Base-by-base conservation (phyloP, 2,888 invertebrate species). In the Leptodirus hochenwartii region DNA sequence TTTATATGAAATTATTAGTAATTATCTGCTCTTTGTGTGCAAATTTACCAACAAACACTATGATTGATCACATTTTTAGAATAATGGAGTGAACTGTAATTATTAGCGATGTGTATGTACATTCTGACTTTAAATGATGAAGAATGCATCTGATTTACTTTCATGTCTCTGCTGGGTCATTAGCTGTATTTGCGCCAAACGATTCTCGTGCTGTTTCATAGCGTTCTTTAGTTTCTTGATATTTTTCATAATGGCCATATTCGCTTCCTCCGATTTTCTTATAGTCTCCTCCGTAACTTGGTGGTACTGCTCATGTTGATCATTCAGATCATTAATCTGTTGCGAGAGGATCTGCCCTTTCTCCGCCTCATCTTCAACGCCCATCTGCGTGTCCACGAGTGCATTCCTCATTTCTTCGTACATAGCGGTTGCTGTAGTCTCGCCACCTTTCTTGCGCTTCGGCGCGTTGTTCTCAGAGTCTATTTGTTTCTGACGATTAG, bases 361-460 rank as follows among this genome's bases (percentile, higher is more conserved):
- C 15, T 46, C 47, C 1, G 54, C 51, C 35, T 56, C 55, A 30
- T 51, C 47, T 40, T 54, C 55, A 4, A 54, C 54, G 28, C 43
- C 41, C 33, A 43, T 46, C 30, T 55, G 54, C 4, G 51, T 50
- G 30, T 53, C 53, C 23, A 43, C 40, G 5, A 54, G 39, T 3
- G 53, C 47, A 4, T 35, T 41, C 26, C 45, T 44, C 43, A 56
- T 46, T 31, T 51, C 44, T 23, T 54, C 51, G 35, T 54, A 55
- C 15, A 53, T 27, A n/a, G 35, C 27, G 2, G 50, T 48, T 33
- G 50, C 47, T 28, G 47, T 46, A 4, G 50, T 41, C 22, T 34
- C 38, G 5, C 38, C 42, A 17, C 39, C 40, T 30, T 43, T 43
- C 31, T 44, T 39, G n/a, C 47, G 45, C 3, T 40, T 40, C 2